Evolutionary conservation across 1,140 invertebrate species (phyloP), one percentile per base, ranked within the genome.

Genomic region (Bicyclus anynana): DNA sequence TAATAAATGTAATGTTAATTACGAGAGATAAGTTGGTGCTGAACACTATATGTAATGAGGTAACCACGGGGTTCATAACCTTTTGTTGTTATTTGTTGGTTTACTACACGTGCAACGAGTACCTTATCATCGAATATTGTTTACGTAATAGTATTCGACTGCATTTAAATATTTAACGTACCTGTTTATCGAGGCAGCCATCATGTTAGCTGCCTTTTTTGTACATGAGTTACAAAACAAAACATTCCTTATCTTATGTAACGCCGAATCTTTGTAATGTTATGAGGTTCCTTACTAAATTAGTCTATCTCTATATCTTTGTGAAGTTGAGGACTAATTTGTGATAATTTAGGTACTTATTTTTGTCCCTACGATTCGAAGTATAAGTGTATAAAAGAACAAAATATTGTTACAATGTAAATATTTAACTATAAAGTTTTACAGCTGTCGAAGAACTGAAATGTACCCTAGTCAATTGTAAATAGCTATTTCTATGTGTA

Each of bases 401-500:
- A 35, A 50, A 77, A 58, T 53, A 62, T 46, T 59, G 33, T 76
- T 67, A 55, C 13, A 66, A 65, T 77, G 70, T 77, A 82, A 63
- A 80, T 72, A 79, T 60, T n/a, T n/a, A 69, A 68, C 69, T 65
- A 65, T 62, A 9, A 56, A 40, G 57, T 59, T 55, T 65, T 62
- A 67, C 63, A 76, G 69, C 60, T 75, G 75, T 80, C 67, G 77
- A 82, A 84, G 84, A 87, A 87, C 84, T 87, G 84, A 87, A 86
- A 72, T 86, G 79, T 87, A 86, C 78, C 83, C 84, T 87, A 87
- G 84, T 87, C 84, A 87, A 87, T 87, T 86, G 84, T 86, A 87
- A 77, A 86, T 87, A 85, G 53, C 56, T 71, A 77, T 64, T 59
- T 65, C 50, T 78, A 77, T 69, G 63, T 72, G 65, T 84, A 84